phyloP scores from a whole-genome alignment of 2,113 vertebrate genomes.

The Cyanoliseus patagonus region DNA sequence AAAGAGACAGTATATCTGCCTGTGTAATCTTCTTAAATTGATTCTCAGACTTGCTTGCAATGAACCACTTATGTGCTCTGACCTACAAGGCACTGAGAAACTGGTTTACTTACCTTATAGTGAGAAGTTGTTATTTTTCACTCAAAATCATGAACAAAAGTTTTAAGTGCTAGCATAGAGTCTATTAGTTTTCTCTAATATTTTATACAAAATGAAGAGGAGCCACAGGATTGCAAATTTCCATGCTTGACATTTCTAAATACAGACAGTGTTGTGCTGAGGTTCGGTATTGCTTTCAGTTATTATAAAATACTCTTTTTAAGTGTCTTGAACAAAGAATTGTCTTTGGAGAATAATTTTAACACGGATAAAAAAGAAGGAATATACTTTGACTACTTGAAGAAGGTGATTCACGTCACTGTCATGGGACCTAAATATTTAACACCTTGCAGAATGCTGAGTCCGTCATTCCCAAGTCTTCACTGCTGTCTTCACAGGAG shows the following conservation, averaged over 20 bases:
- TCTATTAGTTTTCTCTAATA: not conserved
- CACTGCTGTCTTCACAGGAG: not conserved
- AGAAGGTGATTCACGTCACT: not conserved
- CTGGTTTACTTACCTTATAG: not conserved
- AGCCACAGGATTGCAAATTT: not conserved
- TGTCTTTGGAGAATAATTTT: not conserved
- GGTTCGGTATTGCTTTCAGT: not conserved
- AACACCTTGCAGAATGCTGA: not conserved
- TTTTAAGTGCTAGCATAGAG: not conserved
- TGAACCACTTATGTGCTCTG: not conserved
- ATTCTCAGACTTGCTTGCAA: not conserved
- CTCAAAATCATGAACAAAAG: not conserved
- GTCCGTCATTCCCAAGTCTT: not conserved
- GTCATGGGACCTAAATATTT: not conserved
- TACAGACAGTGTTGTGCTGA: not conserved
- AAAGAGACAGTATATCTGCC: not conserved
- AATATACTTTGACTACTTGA: not conserved
- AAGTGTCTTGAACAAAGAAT: not conserved
- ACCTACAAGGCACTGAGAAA: not conserved
- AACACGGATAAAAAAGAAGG: not conserved
- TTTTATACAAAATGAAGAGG: not conserved
- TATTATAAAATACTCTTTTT: not conserved
- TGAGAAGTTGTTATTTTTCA: not conserved
- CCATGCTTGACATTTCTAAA: not conserved
- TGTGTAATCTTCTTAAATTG: not conserved